phyloP scores from a whole-genome alignment of 2,888 invertebrate species.

The Rugalucina vietnamica region DNA sequence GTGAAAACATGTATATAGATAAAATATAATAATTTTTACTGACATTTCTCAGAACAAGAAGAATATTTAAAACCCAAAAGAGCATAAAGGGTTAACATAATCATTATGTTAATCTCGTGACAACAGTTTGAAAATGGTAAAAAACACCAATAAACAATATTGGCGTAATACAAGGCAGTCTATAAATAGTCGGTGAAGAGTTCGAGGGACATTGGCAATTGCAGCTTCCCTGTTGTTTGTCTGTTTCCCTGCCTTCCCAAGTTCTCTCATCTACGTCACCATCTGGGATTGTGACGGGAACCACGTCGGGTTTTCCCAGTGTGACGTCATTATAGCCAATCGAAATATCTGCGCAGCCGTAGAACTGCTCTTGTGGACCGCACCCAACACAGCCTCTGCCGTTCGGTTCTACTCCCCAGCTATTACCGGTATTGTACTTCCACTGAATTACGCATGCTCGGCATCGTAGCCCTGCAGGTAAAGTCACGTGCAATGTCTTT shows the following conservation, averaged over 20 bases:
- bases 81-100: too few relatives aligned
- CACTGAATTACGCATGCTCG: conserved; percentile 94
- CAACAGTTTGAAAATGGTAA: too few relatives aligned
- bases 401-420: conserved; percentile 45
- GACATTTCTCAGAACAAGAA: too few relatives aligned
- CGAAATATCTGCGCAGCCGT: conserved; percentile 76
- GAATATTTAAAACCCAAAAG: too few relatives aligned
- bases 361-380: conserved; percentile 77
- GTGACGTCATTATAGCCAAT: conserved; percentile 67
- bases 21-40: too few relatives aligned
- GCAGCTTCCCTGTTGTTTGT: neutral
- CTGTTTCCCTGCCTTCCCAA: neutral
- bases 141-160: too few relatives aligned
- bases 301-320: neutral
- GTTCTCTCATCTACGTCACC: conserved; percentile 41
- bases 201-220: neutral
- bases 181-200: too few relatives aligned
- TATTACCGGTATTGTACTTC: conserved; percentile 90
- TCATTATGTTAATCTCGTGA: too few relatives aligned
- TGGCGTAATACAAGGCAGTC: too few relatives aligned
- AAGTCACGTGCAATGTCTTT: conserved; percentile 84
- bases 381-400: conserved; percentile 67
- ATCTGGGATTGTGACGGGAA: conserved; percentile 14
- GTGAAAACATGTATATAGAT: too few relatives aligned
- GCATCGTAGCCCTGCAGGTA: conserved; percentile 92